Percentiles rank a stretch among this genome's conserved stretches.
These are phyloP conservation scores for Synaphobranchus kaupii DNA, from an alignment of 2,797 vertebrate genomes.

Conservation along the genomic window DNA sequence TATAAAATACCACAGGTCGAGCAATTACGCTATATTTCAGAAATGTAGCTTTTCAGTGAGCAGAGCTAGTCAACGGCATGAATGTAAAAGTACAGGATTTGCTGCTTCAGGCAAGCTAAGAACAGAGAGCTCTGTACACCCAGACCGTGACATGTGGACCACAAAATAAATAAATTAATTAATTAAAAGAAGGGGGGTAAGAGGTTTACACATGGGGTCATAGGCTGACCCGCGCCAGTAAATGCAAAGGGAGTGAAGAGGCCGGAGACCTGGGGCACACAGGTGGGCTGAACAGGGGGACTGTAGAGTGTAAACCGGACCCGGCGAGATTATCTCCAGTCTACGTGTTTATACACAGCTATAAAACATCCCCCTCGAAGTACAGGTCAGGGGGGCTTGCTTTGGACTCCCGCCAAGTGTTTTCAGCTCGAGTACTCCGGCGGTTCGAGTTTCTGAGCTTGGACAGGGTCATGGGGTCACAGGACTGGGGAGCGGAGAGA, in stretches of 20 bases:
- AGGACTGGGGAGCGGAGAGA: constrained; percentile 44
- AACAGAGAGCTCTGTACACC: constrained; percentile 46
- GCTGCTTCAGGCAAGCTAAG: constrained; percentile 45
- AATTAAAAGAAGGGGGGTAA: constrained; percentile 43
- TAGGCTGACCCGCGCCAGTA: constrained; percentile 59
- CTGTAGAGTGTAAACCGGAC: constrained; percentile 29
- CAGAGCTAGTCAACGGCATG: constrained; percentile 21
- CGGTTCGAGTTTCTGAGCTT: constrained; percentile 47
- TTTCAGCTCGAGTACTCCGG: constrained; percentile 32
- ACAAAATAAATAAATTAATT: too few species aligned
- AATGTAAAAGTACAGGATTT: constrained; percentile 60
- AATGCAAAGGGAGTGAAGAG: constrained; percentile 56
- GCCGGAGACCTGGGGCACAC: constrained; percentile 44
- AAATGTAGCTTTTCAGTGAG: constrained; percentile 7
- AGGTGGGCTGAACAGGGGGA: constrained; percentile 38
- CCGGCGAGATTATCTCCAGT: constrained; percentile 23
- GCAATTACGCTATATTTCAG: constrained; percentile 34
- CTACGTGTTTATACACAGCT: constrained; percentile 31
- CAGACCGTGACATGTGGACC: constrained; percentile 31
- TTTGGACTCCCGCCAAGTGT: constrained; percentile 11
- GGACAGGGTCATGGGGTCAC: constrained; percentile 58
- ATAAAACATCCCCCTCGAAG: constrained; percentile 33
- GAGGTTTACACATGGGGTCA: constrained; percentile 64
- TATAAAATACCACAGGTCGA: constrained; percentile 36
- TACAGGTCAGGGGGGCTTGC: constrained; percentile 10